Evolutionary conservation across 2,797 vertebrate genomes (phyloP), one percentile per base, ranked within the genome.

Genomic region (Eleutherodactylus coqui): DNA sequence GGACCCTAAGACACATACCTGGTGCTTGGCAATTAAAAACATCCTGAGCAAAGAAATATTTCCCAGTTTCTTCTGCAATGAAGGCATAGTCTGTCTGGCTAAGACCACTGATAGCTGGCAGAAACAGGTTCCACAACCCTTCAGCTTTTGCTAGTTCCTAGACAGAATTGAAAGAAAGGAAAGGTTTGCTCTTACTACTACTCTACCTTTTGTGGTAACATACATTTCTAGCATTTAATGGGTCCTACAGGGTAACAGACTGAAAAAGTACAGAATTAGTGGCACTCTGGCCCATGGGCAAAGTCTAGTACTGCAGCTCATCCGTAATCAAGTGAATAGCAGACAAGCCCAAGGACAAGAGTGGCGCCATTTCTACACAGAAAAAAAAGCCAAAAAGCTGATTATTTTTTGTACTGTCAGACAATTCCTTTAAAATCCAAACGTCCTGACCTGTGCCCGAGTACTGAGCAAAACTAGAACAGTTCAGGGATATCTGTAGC

Each of bases 21-120:
- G 98, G 97, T 75, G 97, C 97, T 27, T 98, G 97, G 89, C 98
- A 99, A 92, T 98, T 99, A 88, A 99, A 98, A 87, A 98, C 89
- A 29, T 97, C 95, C 1, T 97, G 94, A 84, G 96, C 96, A 82
- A 97, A 96, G 86, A 94, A 77, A 87, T 94, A 96, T 85, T 89
- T 96, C 64, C 98, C 98, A 0, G 93, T 98, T 91, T 99, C 96
- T 90, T 99, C 97, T 43, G 98, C 97, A 36, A 99, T 95, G 75
- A 96, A 93, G 0, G 96, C 96, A 0, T 99, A 99, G 90, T 99
- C 97, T 85, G 98, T 86, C 90, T 99, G 97, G 91, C 92, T 95
- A 88, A 98, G 96, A 69, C 96, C 94, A 10, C 97, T 98, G 85
- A 95, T 60, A 4, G 93, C 93, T 29, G 96, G 96, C 87, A 99